Percentiles rank a stretch among this genome's conserved stretches.
phyloP scores from a whole-genome alignment of 2,113 vertebrate species.

The Actenoides lindsayi region DNA sequence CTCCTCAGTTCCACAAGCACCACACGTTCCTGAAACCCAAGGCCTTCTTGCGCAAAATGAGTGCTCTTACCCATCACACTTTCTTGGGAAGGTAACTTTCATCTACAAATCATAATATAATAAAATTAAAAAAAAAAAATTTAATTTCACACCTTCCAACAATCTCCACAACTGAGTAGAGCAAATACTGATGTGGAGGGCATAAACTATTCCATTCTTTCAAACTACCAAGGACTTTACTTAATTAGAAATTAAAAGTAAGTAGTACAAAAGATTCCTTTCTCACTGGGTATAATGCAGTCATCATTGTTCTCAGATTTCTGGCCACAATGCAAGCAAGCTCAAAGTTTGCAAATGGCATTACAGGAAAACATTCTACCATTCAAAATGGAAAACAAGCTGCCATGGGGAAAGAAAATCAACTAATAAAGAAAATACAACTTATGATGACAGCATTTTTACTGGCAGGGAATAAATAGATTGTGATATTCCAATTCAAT shows the following conservation, averaged over 20 bases:
- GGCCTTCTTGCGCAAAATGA: neutral
- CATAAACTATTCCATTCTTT: constrained; percentile 12
- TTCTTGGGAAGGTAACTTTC: neutral
- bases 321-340: constrained; percentile 9
- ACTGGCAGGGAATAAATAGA: neutral
- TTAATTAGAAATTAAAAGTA: constrained; percentile 59
- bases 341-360: constrained; percentile 22
- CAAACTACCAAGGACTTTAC: neutral
- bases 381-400: constrained; percentile 7
- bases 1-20: neutral
- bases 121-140: neutral
- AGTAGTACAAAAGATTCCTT: constrained; percentile 45
- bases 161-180: neutral
- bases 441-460: neutral
- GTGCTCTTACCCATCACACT: neutral
- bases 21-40: neutral
- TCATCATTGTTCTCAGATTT: constrained; percentile 8
- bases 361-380: constrained; percentile 26
- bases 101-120: neutral
- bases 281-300: constrained; percentile 42
- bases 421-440: neutral
- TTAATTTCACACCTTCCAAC: neutral
- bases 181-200: neutral
- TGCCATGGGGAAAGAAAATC: neutral
- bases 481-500: neutral